Percentiles rank a stretch among this genome's conserved stretches.
phyloP scores from a whole-genome alignment of 2,797 vertebrate genomes.

The Ctenochaetus hawaiiensis region DNA sequence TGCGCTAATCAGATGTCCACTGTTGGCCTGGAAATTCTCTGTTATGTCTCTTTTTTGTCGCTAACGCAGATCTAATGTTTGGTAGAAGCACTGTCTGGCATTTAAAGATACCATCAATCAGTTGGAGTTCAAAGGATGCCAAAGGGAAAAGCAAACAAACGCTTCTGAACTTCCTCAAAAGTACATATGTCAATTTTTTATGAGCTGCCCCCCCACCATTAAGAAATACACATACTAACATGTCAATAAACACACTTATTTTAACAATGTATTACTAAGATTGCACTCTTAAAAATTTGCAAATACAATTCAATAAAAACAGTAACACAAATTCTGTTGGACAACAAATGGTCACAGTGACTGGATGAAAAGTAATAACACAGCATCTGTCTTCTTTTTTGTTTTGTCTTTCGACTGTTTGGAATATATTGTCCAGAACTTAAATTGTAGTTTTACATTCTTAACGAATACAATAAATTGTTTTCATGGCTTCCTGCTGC shows the following conservation, averaged over 20 bases:
- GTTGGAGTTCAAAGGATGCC: neutral
- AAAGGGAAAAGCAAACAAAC: neutral
- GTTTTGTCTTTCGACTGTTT: neutral
- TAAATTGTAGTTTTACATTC: neutral
- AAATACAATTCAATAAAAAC: neutral
- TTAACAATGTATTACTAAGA: no score
- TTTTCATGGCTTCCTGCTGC: neutral
- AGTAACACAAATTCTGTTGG: neutral
- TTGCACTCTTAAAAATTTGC: neutral
- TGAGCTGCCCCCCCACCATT: neutral
- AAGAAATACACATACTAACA: neutral
- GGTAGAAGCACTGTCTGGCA: conserved; percentile 10
- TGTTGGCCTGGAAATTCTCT: conserved; percentile 45
- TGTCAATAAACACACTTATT: no score
- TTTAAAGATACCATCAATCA: conserved; percentile 17
- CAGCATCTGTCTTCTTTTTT: neutral
- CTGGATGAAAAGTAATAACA: no score
- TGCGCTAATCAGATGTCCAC: conserved; percentile 70
- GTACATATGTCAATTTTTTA: neutral
- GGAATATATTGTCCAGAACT: neutral
- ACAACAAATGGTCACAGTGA: neutral
- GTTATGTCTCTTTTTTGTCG: conserved; percentile 15
- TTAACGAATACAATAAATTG: neutral
- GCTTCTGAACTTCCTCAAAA: neutral
- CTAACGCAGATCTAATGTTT: conserved; percentile 22